Percentiles rank a stretch among this genome's conserved stretches.
These are phyloP conservation scores for Benthosema pterotum DNA, from an alignment of 2,797 vertebrate species.

Conservation along the genomic window DNA sequence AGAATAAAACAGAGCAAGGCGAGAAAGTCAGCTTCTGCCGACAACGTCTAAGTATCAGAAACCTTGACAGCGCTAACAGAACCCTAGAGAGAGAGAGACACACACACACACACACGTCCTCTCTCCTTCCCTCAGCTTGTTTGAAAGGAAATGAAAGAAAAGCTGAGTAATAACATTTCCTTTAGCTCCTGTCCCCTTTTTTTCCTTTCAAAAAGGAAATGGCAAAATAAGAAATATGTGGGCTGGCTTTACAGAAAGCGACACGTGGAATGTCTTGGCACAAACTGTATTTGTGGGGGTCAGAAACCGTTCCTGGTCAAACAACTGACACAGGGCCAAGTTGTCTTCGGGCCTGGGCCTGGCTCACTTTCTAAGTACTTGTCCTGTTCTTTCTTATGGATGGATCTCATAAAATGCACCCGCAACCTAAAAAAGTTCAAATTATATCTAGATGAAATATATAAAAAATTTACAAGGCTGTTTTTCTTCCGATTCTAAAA, in stretches of 20 bases:
- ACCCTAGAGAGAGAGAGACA: not conserved
- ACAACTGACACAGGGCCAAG: slow-evolving; percentile 21
- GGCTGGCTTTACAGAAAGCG: slow-evolving; percentile 68
- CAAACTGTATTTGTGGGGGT: slow-evolving; percentile 38
- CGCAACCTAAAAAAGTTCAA: not conserved
- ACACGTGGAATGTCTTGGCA: slow-evolving; percentile 75
- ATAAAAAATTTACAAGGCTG: not conserved
- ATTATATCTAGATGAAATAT: not conserved
- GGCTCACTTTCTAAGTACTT: slow-evolving; percentile 49
- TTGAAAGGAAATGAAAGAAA: slow-evolving; percentile 48
- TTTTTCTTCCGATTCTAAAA: not conserved
- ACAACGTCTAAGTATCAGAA: not conserved
- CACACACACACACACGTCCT: not conserved
- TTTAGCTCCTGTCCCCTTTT: slow-evolving; percentile 11
- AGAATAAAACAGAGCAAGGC: not conserved
- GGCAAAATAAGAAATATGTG: slow-evolving; percentile 58
- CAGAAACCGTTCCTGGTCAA: slow-evolving; percentile 48
- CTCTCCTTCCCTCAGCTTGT: slow-evolving; percentile 11
- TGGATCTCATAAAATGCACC: slow-evolving; percentile 10
- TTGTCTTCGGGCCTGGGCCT: slow-evolving; percentile 26
- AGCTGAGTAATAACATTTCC: slow-evolving; percentile 62
- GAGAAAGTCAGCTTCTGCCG: not conserved
- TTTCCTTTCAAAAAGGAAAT: slow-evolving; percentile 55
- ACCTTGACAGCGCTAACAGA: not conserved
- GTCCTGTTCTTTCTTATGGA: slow-evolving; percentile 15